phyloP scores from a whole-genome alignment of 2,797 vertebrate genomes.

The Tamandua tetradactyla region DNA sequence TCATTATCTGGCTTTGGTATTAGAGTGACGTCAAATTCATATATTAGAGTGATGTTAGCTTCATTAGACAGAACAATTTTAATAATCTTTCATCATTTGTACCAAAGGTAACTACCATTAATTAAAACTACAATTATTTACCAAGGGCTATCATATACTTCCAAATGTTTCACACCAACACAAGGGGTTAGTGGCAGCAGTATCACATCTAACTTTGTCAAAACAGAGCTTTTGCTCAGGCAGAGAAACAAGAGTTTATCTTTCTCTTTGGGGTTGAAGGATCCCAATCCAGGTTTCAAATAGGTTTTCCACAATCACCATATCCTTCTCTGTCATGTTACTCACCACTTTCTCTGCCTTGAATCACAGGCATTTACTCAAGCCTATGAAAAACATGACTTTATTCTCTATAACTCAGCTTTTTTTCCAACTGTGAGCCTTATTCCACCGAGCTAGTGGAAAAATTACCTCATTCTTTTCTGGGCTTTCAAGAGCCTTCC shows the following conservation, averaged over 20 bases:
- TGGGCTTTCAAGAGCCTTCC: not conserved
- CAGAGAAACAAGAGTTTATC: not conserved
- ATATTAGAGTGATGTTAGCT: no score
- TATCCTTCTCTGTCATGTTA: not conserved
- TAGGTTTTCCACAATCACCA: no score
- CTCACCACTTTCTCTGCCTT: not conserved
- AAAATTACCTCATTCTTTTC: constrained; percentile 2
- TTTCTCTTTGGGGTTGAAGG: not conserved
- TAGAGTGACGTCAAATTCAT: no score
- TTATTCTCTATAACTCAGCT: not conserved
- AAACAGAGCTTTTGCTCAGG: not conserved
- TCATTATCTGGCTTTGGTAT: no score
- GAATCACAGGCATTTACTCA: not conserved
- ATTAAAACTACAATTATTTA: no score
- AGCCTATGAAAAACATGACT: not conserved
- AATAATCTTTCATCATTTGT: no score
- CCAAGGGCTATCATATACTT: not conserved
- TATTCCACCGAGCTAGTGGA: not conserved
- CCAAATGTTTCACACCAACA: no score
- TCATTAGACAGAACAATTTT: no score
- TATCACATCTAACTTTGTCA: not conserved
- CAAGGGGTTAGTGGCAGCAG: not conserved
- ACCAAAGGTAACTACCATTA: no score
- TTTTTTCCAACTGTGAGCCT: constrained; percentile 9
- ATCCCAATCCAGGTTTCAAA: not conserved